Percentiles rank a stretch among this genome's conserved stretches.
These are phyloP conservation scores for Phanerotoma sp. DNA, from an alignment of 2,888 invertebrate species.

Conservation along the genomic window DNA sequence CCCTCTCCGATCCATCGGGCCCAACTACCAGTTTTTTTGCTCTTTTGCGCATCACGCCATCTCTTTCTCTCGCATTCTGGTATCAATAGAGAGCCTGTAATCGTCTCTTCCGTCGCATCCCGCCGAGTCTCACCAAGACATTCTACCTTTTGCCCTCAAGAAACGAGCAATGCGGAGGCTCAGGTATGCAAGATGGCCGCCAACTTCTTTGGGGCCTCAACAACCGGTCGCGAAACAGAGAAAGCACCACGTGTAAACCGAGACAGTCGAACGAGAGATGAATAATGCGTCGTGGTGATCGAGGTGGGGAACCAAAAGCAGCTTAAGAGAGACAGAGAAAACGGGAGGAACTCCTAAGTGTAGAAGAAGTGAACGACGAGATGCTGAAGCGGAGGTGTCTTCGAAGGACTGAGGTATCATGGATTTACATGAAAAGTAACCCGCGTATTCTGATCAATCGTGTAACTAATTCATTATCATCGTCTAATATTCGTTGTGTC, in stretches of 20 bases:
- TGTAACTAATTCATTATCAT: slow-evolving; percentile 53
- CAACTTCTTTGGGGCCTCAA: slow-evolving; percentile 7
- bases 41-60: slow-evolving; percentile 12
- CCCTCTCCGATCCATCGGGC: slow-evolving; percentile 54
- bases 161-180: slow-evolving; percentile 58
- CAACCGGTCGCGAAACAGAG: slow-evolving; percentile 14
- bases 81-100: no score
- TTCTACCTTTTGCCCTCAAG: slow-evolving; percentile 58
- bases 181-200: slow-evolving; percentile 61
- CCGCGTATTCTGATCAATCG: slow-evolving; percentile 36
- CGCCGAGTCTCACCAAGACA: slow-evolving; percentile 46
- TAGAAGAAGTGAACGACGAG: slow-evolving; percentile 13
- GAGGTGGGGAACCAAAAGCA: slow-evolving; percentile 20
- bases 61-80: slow-evolving; percentile 10
- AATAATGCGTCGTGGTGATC: slow-evolving; percentile 47
- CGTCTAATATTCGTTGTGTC: neutral
- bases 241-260: slow-evolving; percentile 8
- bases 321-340: slow-evolving; percentile 22
- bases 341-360: slow-evolving; percentile 9
- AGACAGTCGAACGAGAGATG: slow-evolving; percentile 42
- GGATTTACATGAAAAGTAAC: slow-evolving; percentile 10
- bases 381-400: slow-evolving; percentile 22
- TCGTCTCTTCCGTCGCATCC: slow-evolving; percentile 24
- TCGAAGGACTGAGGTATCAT: slow-evolving; percentile 24
- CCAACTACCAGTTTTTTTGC: slow-evolving; percentile 39